A percentile compares a stretch with the other conserved stretches of the same genome.
These are phyloP conservation scores for Leptopilina syphax DNA, from an alignment of 2,888 invertebrate genomes.

Conservation along the genomic window DNA sequence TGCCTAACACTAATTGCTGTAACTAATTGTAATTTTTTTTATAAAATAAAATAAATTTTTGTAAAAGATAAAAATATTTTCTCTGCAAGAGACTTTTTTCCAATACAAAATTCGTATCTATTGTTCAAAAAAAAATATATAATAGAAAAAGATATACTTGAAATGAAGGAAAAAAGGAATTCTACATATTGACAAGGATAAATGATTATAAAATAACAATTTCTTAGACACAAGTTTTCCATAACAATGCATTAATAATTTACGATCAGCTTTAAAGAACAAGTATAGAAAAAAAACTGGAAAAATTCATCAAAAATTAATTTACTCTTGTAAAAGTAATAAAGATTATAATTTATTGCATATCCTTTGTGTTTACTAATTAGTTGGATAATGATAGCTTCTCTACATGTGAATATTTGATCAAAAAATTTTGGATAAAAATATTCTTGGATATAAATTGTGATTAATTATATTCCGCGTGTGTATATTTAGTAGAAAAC, in stretches of 20 bases:
- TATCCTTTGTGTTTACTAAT: neutral
- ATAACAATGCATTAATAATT: neutral
- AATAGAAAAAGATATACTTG: too few species aligned
- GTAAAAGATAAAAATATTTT: too few species aligned
- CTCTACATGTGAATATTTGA: neutral
- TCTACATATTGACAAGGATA: neutral
- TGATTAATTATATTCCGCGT: neutral
- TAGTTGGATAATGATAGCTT: neutral
- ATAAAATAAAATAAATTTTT: too few species aligned
- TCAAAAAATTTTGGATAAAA: conserved; percentile 8
- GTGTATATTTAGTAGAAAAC: neutral
- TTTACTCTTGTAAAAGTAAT: neutral
- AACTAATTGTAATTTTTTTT: too few species aligned
- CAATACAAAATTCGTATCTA: too few species aligned
- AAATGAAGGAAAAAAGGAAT: neutral
- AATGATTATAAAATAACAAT: neutral
- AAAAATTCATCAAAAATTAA: conserved; percentile 14
- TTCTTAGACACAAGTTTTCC: neutral
- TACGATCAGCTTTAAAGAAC: neutral
- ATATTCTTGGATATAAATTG: neutral
- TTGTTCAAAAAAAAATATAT: too few species aligned
- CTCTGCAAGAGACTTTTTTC: too few species aligned
- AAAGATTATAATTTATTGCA: neutral
- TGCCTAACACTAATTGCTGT: too few species aligned
- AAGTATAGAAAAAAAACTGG: too few species aligned